Evolutionary conservation across 2,797 vertebrate species (phyloP), one percentile per base, ranked within the genome.

Genomic region (Mormyrus proboscirostris): DNA sequence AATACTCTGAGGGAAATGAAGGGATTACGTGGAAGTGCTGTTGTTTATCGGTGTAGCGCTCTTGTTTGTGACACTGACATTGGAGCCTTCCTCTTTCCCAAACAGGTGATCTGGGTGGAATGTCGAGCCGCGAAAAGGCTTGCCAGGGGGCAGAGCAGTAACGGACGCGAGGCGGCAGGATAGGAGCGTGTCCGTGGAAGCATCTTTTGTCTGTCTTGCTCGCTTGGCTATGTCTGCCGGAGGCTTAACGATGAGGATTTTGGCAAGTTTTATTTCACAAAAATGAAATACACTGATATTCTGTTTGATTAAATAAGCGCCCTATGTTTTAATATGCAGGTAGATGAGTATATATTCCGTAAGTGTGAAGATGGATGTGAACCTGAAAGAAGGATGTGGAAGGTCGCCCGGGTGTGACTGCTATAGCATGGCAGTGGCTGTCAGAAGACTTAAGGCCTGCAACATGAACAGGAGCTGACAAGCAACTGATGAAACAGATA

Each of bases 41-140:
- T 49, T 51, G 16, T 53, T 89, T 59, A 89, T 83, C 83, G 51
- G 50, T 41, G 47, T 88, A 59, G 88, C n/a, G 19, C 3, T 82
- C n/a, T n/a, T n/a, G n/a, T n/a, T n/a, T n/a, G n/a, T n/a, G n/a
- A n/a, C n/a, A n/a, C n/a, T n/a, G n/a, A n/a, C n/a, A n/a, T n/a
- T n/a, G n/a, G n/a, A n/a, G n/a, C n/a, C n/a, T n/a, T n/a, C n/a
- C n/a, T n/a, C n/a, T n/a, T n/a, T n/a, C n/a, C n/a, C n/a, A n/a
- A n/a, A n/a, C n/a, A n/a, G n/a, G n/a, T n/a, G n/a, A n/a, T n/a
- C n/a, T n/a, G n/a, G n/a, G n/a, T n/a, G n/a, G n/a, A n/a, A n/a
- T n/a, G n/a, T n/a, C n/a, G n/a, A n/a, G n/a, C n/a, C n/a, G n/a
- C n/a, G n/a, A n/a, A n/a, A n/a, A n/a, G n/a, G n/a, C n/a, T 57